phyloP scores from a whole-genome alignment of 2,113 vertebrate species.

The Chelonoidis abingdonii region DNA sequence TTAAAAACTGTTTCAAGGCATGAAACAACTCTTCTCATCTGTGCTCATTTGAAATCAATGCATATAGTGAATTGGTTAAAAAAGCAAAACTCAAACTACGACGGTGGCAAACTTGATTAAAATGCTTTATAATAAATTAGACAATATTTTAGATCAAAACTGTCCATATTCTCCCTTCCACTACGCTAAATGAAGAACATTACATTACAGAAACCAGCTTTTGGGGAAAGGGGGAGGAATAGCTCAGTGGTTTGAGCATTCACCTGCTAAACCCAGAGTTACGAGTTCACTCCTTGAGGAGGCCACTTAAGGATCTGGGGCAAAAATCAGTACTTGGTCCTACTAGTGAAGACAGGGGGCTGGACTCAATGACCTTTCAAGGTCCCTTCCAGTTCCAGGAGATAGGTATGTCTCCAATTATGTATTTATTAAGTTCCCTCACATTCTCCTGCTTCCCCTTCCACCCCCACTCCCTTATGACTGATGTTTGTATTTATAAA shows the following conservation, averaged over 20 bases:
- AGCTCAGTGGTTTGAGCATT: no score
- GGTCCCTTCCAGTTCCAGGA: no score
- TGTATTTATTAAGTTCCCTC: not conserved
- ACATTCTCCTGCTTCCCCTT: not conserved
- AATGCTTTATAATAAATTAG: not conserved
- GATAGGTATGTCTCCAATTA: no score
- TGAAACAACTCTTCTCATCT: not conserved
- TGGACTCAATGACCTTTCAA: no score
- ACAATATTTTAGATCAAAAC: not conserved
- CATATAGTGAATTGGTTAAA: not conserved
- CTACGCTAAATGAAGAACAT: not conserved
- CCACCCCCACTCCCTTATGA: not conserved
- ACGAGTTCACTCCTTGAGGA: no score
- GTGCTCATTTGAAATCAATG: not conserved
- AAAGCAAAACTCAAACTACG: fast-evolving
- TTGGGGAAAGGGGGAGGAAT: not conserved
- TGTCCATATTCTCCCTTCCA: not conserved
- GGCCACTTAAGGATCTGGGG: no score
- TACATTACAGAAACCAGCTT: not conserved
- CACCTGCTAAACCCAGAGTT: no score
- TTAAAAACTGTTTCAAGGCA: not conserved
- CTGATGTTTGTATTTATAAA: not conserved
- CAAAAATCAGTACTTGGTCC: no score
- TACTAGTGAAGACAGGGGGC: no score
- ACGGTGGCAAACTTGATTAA: not conserved